phyloP scores from a whole-genome alignment of 92 coral and sea anemone species.

The Porites evermanni region DNA sequence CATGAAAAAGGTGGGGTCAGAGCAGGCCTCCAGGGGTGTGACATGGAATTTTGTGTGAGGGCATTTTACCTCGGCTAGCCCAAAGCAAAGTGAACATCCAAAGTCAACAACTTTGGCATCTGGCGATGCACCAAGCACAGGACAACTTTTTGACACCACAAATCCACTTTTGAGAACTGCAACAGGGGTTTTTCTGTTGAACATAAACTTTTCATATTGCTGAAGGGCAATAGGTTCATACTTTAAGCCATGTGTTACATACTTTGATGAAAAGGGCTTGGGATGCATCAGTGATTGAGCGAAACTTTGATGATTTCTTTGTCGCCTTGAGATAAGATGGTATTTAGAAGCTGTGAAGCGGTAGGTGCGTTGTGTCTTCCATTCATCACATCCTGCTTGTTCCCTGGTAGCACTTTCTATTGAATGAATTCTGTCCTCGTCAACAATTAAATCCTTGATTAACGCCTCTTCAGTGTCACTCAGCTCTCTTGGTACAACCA shows the following conservation, averaged over 20 bases:
- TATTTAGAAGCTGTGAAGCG: constrained; percentile 3
- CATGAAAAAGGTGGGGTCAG: constrained; percentile 35
- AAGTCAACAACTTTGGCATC: constrained; percentile 73
- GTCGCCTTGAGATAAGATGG: neutral
- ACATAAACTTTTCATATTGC: constrained; percentile 52
- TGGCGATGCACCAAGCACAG: too few species aligned
- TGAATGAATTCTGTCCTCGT: neutral
- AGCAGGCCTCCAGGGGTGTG: constrained; percentile 67
- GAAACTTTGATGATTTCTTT: constrained; percentile 7
- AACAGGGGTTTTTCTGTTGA: constrained; percentile 46
- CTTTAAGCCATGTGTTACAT: constrained; percentile 63
- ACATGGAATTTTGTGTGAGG: constrained; percentile 6
- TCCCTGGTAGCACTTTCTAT: neutral
- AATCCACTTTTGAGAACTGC: constrained; percentile 15
- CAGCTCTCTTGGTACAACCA: neutral
- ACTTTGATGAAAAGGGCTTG: constrained; percentile 47
- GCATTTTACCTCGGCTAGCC: constrained; percentile 69
- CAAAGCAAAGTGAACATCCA: constrained; percentile 51
- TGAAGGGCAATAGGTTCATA: constrained; percentile 62
- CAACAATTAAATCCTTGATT: neutral
- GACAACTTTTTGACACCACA: too few species aligned
- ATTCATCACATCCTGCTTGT: neutral
- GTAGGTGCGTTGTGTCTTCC: neutral
- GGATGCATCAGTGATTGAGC: constrained; percentile 52
- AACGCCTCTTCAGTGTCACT: neutral